Evolutionary conservation across 1,140 invertebrate genomes (phyloP).

Genomic region (Hormaphis cornu): DNA sequence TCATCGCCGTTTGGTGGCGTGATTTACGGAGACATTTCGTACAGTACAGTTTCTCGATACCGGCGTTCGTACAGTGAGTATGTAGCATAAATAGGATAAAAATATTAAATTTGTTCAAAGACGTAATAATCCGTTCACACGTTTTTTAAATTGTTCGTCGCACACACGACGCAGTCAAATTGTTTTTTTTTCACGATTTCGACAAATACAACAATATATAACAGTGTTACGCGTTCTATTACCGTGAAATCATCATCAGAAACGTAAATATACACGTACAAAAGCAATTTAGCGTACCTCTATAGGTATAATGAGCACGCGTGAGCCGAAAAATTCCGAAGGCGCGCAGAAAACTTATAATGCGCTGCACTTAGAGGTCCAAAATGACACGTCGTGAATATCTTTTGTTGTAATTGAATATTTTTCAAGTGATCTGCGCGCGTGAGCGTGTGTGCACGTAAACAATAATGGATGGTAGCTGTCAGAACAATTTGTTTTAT

Average conservation of each 20-base stretch:
- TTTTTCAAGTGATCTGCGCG: slow-evolving; percentile 15
- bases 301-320: too few species aligned
- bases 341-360: neutral
- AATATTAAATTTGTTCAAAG: too few species aligned
- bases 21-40: neutral
- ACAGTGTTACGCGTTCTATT: neutral
- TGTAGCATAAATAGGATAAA: too few species aligned
- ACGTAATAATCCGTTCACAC: too few species aligned
- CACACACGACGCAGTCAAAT: neutral
- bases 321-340: neutral
- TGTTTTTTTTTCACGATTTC: too few species aligned
- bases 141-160: neutral
- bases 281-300: too few species aligned
- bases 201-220: neutral
- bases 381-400: slow-evolving; percentile 14
- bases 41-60: too few species aligned
- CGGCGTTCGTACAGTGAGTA: too few species aligned
- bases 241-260: neutral
- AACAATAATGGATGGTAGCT: slow-evolving; percentile 11
- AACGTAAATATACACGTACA: too few species aligned
- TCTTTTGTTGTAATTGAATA: slow-evolving; percentile 1
- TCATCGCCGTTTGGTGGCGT: neutral
- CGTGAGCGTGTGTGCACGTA: neutral
- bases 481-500: slow-evolving; percentile 28
- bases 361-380: neutral